phyloP scores from a whole-genome alignment of 23 tunicate species.

The Styela plicata region DNA sequence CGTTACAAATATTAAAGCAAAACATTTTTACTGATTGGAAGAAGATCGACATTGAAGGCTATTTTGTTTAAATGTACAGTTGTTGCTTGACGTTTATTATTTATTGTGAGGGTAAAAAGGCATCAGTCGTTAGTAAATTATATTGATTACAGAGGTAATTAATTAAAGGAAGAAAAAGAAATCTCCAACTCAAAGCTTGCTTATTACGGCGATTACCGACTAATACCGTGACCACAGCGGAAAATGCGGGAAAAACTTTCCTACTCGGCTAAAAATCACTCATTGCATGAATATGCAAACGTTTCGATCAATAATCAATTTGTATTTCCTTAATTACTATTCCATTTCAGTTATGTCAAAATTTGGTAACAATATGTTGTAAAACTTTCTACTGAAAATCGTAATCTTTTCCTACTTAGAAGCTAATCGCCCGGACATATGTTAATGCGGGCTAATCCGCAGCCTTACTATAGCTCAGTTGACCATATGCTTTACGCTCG shows the following conservation, averaged over 20 bases:
- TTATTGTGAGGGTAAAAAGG: no score
- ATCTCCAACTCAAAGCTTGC: neutral
- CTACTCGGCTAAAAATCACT: neutral
- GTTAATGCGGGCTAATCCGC: constrained; percentile 23
- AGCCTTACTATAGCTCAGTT: constrained; percentile 4
- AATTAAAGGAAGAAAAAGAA: no score
- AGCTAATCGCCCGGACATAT: constrained; percentile 17
- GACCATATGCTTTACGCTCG: constrained; percentile 19
- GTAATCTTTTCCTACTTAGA: constrained; percentile 31
- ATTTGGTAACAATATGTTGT: neutral
- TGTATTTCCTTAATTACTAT: neutral
- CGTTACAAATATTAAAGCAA: no score
- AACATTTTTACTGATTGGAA: no score
- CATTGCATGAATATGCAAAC: neutral
- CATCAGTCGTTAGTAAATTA: no score
- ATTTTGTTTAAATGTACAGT: no score
- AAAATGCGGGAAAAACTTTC: neutral
- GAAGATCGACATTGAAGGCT: no score
- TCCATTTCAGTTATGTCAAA: neutral
- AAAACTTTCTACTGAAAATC: neutral
- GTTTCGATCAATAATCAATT: neutral
- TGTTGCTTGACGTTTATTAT: no score
- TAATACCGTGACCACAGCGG: neutral
- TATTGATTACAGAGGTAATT: no score
- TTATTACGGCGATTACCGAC: neutral